phyloP scores from a whole-genome alignment of 2,113 vertebrate genomes.

The Tenebrosternarchus preto region DNA sequence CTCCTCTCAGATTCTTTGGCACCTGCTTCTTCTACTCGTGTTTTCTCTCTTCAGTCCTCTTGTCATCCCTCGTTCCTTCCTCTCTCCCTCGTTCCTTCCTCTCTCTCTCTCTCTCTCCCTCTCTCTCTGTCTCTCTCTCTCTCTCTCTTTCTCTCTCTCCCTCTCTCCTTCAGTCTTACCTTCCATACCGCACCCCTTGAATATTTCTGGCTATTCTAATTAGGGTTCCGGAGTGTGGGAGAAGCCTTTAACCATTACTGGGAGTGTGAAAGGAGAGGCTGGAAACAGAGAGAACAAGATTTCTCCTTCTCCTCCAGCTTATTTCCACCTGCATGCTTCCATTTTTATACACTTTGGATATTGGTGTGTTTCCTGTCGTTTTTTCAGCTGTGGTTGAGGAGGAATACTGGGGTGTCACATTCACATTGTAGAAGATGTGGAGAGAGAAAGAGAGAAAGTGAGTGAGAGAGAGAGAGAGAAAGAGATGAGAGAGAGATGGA shows the following conservation, averaged over 20 bases:
- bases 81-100: background rate
- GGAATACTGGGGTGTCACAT: constrained; percentile 62
- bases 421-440: constrained; percentile 58
- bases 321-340: constrained; percentile 28
- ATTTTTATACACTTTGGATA: constrained; percentile 6
- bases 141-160: constrained; percentile 47
- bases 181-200: constrained; percentile 59
- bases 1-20: background rate
- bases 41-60: constrained; percentile 22
- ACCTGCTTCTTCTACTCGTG: constrained; percentile 4
- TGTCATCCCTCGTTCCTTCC: constrained; percentile 43
- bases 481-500: constrained; percentile 49
- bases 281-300: constrained; percentile 45
- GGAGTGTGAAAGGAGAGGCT: constrained; percentile 45
- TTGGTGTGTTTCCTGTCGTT: constrained; percentile 14
- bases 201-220: constrained; percentile 74
- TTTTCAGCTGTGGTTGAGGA: constrained; percentile 59
- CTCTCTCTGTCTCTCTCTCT: constrained; percentile 35
- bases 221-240: constrained; percentile 62
- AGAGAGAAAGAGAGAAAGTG: constrained; percentile 54
- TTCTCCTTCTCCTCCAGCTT: constrained; percentile 9
- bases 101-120: constrained; percentile 50
- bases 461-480: background rate
- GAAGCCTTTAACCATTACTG: constrained; percentile 61
- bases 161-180: constrained; percentile 51